Evolutionary conservation across 2,888 invertebrate genomes (phyloP), one percentile per base, ranked within the genome.

Genomic region (Andrena trimmerana): DNA sequence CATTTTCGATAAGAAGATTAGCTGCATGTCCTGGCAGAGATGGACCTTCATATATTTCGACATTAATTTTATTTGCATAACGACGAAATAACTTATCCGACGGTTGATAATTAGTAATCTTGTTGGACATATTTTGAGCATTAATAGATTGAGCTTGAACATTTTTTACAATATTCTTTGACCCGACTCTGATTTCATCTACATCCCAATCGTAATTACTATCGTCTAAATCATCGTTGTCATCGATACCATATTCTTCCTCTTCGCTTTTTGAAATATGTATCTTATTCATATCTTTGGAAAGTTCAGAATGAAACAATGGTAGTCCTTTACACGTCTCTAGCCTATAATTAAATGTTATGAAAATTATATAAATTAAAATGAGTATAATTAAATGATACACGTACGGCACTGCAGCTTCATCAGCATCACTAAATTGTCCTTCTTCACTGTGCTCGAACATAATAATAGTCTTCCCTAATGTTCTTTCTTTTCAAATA

Each of bases 11-110:
- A 69, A 98, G 94, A 77, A 96, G 95, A 92, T 97, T 98, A 31
- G 96, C 96, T 0, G 97, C 96, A 79, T 96, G 96, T 33, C 95
- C 95, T 2, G 97, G 96, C 78, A 97, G 93, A 2, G 92, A 89
- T 0, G 96, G 96, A 0, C 95, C 95, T 92, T 97, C 97, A 92
- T 98, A 98, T 92, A 96, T 96, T 81, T 98, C 97, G 0, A 98
- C 96, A 94, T 97, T 98, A 33, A 98, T 97, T 94, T 97, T 98
- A 86, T 97, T 96, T 0, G 96, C 95, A 92, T 96, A 98, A 81
- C 96, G 96, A 83, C 96, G 96, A 81, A 97, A 96, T 0, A 98
- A 92, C 90, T 98, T 98, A 80, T 98, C 97, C 42, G 95, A 95
- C 0, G 98, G 98, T 92, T 98, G 98, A 91, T 95, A 98, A 77